Conservation (phyloP, 2,888 invertebrate genomes). For the Caenorhabditis virilis region DNA sequence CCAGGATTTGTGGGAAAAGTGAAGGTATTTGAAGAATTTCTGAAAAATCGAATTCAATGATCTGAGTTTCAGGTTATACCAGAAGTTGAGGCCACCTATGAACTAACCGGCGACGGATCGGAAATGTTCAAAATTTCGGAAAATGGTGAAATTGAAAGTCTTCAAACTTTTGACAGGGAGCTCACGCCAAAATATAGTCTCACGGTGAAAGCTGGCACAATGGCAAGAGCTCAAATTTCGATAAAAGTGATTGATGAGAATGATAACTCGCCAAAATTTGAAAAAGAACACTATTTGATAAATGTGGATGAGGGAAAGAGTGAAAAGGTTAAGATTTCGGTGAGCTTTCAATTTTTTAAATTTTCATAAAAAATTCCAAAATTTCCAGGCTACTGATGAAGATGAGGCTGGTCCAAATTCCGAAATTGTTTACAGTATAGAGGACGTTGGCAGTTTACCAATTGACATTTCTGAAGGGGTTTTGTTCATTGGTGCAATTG, state of each 20-base stretch:
- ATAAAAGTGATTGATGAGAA: conserved; percentile 68
- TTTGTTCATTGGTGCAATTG: conserved; percentile 43
- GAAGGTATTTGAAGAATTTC: too few species aligned
- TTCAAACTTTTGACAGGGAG: conserved; percentile 47
- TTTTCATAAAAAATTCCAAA: too few species aligned
- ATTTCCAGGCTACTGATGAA: conserved; percentile 29
- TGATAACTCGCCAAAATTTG: conserved; percentile 55
- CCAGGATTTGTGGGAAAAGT: conserved; percentile 32
- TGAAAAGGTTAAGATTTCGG: conserved; percentile 34
- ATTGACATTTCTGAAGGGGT: conserved; percentile 42
- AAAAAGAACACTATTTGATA: conserved; percentile 28
- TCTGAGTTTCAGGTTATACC: background rate
- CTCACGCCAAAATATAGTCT: conserved; percentile 34
- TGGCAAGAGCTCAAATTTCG: conserved; percentile 20
- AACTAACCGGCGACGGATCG: conserved; percentile 18
- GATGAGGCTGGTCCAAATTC: conserved; percentile 40
- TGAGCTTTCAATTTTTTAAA: too few species aligned
- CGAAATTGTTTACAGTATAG: conserved; percentile 30
- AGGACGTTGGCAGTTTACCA: conserved; percentile 29
- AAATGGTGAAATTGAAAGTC: conserved; percentile 33
- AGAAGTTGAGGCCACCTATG: background rate
- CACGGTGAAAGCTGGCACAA: conserved; percentile 38
- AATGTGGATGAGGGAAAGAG: conserved; percentile 41
- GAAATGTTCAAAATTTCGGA: conserved; percentile 37
- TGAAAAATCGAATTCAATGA: too few species aligned